A percentile compares a stretch with the other conserved stretches of the same genome.
phyloP scores from a whole-genome alignment of 2,888 invertebrate genomes.

The Phyto melanocephala region DNA sequence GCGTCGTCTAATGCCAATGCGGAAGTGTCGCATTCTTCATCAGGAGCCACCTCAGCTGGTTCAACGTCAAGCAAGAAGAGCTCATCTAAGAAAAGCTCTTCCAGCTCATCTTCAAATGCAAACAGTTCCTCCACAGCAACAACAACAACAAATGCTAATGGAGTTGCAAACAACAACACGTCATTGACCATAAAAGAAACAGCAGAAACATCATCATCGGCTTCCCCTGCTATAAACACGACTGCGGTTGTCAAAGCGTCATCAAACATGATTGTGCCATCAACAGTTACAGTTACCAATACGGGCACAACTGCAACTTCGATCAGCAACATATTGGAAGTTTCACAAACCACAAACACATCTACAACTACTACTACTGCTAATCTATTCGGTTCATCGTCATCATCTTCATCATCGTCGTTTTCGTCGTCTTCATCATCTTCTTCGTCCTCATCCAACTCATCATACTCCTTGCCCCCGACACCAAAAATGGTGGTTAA shows the following conservation, averaged over 20 bases:
- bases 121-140: conserved; percentile 52
- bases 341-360: conserved; percentile 17
- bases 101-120: conserved; percentile 44
- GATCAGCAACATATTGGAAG: conserved; percentile 25
- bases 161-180: conserved; percentile 13
- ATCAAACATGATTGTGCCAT: background rate
- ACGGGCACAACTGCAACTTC: conserved; percentile 16
- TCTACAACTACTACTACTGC: conserved; percentile 40
- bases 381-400: conserved; percentile 46
- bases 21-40: conserved; percentile 56
- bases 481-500: conserved; percentile 69
- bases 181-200: conserved; percentile 13
- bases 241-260: too few relatives aligned
- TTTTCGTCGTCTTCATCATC: conserved; percentile 62
- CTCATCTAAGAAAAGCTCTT: conserved; percentile 56
- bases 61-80: conserved; percentile 51
- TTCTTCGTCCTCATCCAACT: conserved; percentile 75
- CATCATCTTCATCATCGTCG: conserved; percentile 59
- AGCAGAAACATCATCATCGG: conserved; percentile 28
- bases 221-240: conserved; percentile 11
- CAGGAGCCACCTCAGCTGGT: conserved; percentile 25
- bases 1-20: conserved; percentile 57
- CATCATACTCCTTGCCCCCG: conserved; percentile 74
- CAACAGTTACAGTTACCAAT: conserved; percentile 5
- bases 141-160: conserved; percentile 18